These are phyloP conservation scores for Ornithorhynchus anatinus DNA, from an alignment of 2,113 vertebrate genomes.

Conservation along the genomic window DNA sequence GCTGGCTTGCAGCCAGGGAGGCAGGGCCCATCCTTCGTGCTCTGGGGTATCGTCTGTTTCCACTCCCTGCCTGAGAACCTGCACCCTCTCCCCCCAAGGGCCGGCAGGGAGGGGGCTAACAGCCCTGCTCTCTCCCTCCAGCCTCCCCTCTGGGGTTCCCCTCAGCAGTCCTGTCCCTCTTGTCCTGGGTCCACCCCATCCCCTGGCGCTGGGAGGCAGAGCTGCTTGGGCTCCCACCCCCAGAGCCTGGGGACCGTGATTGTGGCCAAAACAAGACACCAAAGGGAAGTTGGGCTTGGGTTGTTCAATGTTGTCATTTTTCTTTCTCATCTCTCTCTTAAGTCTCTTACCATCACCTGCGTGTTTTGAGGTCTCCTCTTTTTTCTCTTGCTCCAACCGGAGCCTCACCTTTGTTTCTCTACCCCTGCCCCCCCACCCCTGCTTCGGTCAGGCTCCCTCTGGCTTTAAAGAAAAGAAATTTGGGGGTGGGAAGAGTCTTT, in stretches of 20 bases:
- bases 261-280: constrained; percentile 9
- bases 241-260: fast-evolving
- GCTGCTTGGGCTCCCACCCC: background rate
- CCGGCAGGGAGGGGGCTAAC: background rate
- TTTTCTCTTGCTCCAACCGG: background rate
- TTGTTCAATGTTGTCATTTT: background rate
- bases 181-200: background rate
- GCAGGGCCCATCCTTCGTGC: background rate
- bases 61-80: background rate
- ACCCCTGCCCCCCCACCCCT: too few relatives aligned
- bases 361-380: background rate
- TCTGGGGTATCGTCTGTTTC: background rate
- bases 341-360: background rate
- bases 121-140: background rate
- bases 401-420: background rate
- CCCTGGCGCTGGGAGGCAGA: background rate
- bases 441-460: background rate
- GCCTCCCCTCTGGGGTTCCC: background rate
- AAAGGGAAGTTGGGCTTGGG: background rate
- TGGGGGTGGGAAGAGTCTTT: too few relatives aligned
- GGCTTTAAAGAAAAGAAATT: background rate
- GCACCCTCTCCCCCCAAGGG: background rate
- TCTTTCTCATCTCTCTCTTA: background rate
- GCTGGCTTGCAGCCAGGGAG: background rate
- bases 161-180: background rate